A percentile compares a stretch with the other conserved stretches of the same genome.
Conservation (phyloP, 1,140 invertebrate species). For the Pseudomyrmex pallidus region DNA sequence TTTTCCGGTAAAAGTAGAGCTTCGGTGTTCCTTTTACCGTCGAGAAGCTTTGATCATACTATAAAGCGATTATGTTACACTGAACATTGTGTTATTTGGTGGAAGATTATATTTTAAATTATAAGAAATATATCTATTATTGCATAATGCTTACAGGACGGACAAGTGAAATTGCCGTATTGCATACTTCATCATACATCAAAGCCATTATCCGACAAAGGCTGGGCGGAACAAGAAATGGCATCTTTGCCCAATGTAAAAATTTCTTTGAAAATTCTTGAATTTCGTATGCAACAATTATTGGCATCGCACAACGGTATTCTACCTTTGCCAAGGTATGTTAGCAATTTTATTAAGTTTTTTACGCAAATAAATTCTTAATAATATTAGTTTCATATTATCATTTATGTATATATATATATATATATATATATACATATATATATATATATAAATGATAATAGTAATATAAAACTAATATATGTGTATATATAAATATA, state of each 20-base stretch:
- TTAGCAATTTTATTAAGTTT: conserved; percentile 13
- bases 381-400: background rate
- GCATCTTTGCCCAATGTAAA: conserved; percentile 90
- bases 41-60: conserved; percentile 76
- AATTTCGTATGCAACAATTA: conserved; percentile 88
- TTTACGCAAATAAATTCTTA: conserved; percentile 7
- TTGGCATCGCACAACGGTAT: conserved; percentile 89
- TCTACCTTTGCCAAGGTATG: conserved; percentile 90
- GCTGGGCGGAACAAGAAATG: conserved; percentile 91
- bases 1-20: conserved; percentile 76
- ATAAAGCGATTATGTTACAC: conserved; percentile 74
- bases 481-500: too few species aligned
- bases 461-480: background rate
- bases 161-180: conserved; percentile 86
- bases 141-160: conserved; percentile 81
- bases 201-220: conserved; percentile 86
- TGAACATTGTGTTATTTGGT: conserved; percentile 19
- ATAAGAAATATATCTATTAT: background rate
- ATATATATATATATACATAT: background rate
- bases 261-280: conserved; percentile 88
- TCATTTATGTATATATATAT: background rate
- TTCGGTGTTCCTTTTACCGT: conserved; percentile 74
- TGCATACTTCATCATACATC: conserved; percentile 87
- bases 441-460: background rate
- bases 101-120: conserved; percentile 3